Evolutionary conservation across 2,888 invertebrate species (phyloP).

Genomic region (Melanargia galathea): DNA sequence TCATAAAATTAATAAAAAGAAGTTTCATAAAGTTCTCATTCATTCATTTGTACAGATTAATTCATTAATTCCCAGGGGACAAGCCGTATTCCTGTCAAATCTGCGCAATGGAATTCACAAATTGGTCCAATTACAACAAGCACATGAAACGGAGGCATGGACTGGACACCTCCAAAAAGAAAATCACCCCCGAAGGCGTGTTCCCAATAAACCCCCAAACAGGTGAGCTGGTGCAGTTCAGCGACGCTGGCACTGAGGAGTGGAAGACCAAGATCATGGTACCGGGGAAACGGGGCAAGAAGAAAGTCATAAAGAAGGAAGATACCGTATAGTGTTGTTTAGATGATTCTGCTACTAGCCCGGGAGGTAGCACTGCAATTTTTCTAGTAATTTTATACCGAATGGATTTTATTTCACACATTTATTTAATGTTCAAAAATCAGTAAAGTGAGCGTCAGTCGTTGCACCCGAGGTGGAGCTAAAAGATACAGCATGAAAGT

Average conservation of each 20-base stretch:
- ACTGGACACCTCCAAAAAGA: conserved; percentile 72
- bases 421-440: no score
- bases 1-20: no score
- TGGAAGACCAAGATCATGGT: conserved; percentile 75
- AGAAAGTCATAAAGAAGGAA: conserved; percentile 61
- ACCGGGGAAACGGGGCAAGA: conserved; percentile 70
- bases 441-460: no score
- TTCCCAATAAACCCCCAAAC: conserved; percentile 74
- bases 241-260: conserved; percentile 67
- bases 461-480: no score
- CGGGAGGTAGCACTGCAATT: no score
- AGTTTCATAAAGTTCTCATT: no score
- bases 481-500: no score
- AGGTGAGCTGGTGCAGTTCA: conserved; percentile 52
- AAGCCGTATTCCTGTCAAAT: conserved; percentile 88
- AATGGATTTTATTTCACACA: no score
- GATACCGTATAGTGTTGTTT: conserved; percentile 35
- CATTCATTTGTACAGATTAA: background rate
- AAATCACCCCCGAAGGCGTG: conserved; percentile 80
- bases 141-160: conserved; percentile 90
- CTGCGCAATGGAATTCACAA: conserved; percentile 88
- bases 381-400: no score
- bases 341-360: background rate
- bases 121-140: conserved; percentile 92
- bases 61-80: conserved; percentile 62